phyloP scores from a whole-genome alignment of 2,797 vertebrate genomes.

The Phylloscopus collybita region DNA sequence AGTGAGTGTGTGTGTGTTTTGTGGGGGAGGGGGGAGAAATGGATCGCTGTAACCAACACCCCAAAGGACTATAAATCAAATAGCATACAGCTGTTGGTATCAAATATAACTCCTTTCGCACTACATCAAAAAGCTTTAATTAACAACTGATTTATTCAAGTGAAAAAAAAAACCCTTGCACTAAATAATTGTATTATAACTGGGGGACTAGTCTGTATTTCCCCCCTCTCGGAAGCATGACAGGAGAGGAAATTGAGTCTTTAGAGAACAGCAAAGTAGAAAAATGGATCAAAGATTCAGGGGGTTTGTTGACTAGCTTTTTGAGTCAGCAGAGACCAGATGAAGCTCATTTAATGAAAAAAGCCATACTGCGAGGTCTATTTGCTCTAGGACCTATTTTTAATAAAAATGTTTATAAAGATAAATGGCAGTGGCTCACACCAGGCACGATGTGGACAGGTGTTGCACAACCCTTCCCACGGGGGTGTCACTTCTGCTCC shows the following conservation, averaged over 20 bases:
- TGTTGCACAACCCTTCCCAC: background rate
- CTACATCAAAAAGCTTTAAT: slow-evolving; percentile 75
- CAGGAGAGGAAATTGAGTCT: slow-evolving; percentile 63
- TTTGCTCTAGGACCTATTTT: background rate
- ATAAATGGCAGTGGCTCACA: background rate
- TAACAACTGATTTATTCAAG: slow-evolving; percentile 74
- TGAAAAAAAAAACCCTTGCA: slow-evolving; percentile 27
- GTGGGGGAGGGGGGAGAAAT: background rate
- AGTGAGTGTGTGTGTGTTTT: background rate
- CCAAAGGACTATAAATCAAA: slow-evolving; percentile 69
- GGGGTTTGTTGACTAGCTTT: slow-evolving; percentile 18
- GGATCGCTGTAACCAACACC: slow-evolving; percentile 29
- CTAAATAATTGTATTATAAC: slow-evolving; percentile 64
- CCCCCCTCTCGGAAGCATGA: background rate
- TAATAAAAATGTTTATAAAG: background rate
- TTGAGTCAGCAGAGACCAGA: background rate
- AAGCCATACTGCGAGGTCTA: background rate
- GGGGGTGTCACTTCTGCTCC: rapidly evolving
- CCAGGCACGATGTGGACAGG: background rate
- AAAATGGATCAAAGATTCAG: slow-evolving; percentile 67
- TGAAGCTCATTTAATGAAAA: slow-evolving; percentile 9
- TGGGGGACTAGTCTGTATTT: slow-evolving; percentile 33
- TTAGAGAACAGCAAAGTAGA: slow-evolving; percentile 54
- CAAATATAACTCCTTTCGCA: slow-evolving; percentile 44
- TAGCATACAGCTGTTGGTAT: slow-evolving; percentile 58